Percentiles rank a stretch among this genome's conserved stretches.
Evolutionary conservation across 2,888 invertebrate genomes (phyloP).

Genomic region (Trachelus tabidus): DNA sequence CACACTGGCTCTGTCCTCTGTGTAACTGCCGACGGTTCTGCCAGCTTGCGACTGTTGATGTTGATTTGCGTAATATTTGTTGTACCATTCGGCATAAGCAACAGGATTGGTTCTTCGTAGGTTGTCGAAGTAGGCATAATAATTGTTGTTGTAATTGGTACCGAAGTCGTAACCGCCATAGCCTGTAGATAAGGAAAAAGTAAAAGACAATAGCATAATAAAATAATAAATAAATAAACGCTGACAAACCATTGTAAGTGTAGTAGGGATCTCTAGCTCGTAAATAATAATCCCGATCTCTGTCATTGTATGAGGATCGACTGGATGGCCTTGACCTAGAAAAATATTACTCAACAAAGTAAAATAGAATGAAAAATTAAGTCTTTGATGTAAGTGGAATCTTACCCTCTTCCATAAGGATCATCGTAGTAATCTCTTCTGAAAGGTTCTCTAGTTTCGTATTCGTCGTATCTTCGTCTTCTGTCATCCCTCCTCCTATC

Average conservation of each 20-base stretch:
- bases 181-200: conserved; percentile 26
- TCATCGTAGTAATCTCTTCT: conserved; percentile 60
- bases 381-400: background rate
- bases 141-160: conserved; percentile 55
- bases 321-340: conserved; percentile 61
- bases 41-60: conserved; percentile 50
- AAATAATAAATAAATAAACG: background rate
- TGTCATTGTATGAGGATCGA: conserved; percentile 63
- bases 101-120: conserved; percentile 81
- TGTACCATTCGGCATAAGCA: conserved; percentile 83
- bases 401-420: conserved; percentile 55
- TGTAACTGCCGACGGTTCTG: conserved; percentile 54
- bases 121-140: conserved; percentile 82
- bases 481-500: conserved; percentile 58
- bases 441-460: conserved; percentile 53
- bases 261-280: conserved; percentile 59
- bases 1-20: conserved; percentile 80
- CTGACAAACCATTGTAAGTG: conserved; percentile 50
- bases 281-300: conserved; percentile 58
- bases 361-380: background rate
- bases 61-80: conserved; percentile 74
- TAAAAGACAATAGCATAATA: too few relatives aligned
- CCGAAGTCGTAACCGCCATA: conserved; percentile 56
- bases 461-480: conserved; percentile 59
- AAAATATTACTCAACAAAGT: conserved; percentile 6